These are phyloP conservation scores for Andrena flavipes DNA, from an alignment of 2,888 invertebrate species.

Conservation along the genomic window DNA sequence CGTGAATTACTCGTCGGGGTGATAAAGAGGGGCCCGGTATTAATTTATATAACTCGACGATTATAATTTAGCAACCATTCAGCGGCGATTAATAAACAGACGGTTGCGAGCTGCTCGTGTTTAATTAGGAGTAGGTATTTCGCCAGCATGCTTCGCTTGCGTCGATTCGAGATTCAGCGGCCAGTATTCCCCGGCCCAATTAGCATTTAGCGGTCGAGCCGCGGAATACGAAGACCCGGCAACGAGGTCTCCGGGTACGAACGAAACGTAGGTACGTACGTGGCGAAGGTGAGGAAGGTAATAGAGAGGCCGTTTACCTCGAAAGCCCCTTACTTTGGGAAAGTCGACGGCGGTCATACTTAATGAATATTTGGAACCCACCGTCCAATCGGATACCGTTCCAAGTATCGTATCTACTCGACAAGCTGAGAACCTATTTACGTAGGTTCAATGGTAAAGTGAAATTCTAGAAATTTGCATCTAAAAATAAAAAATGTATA, in stretches of 20 bases:
- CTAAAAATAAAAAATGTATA: too few species aligned
- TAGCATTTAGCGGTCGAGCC: slow-evolving; percentile 9
- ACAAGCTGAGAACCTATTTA: slow-evolving; percentile 4
- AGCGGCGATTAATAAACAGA: not conserved
- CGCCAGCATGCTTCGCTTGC: not conserved
- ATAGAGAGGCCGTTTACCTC: slow-evolving; percentile 64
- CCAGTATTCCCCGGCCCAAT: not conserved
- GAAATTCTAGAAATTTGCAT: not conserved
- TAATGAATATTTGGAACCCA: slow-evolving; percentile 35
- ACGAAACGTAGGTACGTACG: slow-evolving; percentile 13
- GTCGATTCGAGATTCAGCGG: slow-evolving; percentile 8
- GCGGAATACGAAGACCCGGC: slow-evolving; percentile 17
- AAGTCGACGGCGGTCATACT: slow-evolving; percentile 62
- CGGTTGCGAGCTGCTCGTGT: not conserved
- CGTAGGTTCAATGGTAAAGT: not conserved
- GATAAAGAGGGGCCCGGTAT: not conserved
- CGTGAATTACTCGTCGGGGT: slow-evolving; percentile 14
- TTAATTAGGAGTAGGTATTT: not conserved
- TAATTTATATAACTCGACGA: not conserved
- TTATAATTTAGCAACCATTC: not conserved
- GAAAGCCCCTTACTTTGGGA: slow-evolving; percentile 61
- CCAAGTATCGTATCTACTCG: slow-evolving; percentile 19
- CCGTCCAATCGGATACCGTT: slow-evolving; percentile 7
- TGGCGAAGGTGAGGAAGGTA: slow-evolving; percentile 13
- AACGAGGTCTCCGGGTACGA: not conserved